Evolutionary conservation across 2,113 vertebrate species (phyloP).

Genomic region (Willisornis vidua): DNA sequence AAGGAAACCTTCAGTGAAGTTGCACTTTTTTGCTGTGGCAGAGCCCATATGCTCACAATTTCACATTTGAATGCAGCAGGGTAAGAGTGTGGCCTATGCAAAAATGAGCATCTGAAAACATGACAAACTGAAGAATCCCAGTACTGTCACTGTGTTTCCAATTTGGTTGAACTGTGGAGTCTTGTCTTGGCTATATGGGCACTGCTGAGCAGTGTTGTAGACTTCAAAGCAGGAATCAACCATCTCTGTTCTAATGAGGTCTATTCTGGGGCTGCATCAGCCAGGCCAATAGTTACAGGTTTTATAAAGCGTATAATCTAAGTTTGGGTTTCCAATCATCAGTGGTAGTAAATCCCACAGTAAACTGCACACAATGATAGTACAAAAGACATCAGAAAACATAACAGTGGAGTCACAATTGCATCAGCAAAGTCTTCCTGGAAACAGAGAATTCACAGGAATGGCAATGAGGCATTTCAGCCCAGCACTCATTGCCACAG

Average conservation of each 20-base stretch:
- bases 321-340: not conserved
- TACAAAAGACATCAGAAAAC: not conserved
- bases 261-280: not conserved
- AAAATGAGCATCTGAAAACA: not conserved
- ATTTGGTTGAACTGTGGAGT: not conserved
- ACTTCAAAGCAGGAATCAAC: not conserved
- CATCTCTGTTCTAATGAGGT: not conserved
- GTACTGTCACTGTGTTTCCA: not conserved
- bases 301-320: not conserved
- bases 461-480: not conserved
- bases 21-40: not conserved
- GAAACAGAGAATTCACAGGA: not conserved
- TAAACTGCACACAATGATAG: not conserved
- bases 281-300: not conserved
- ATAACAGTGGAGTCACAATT: not conserved
- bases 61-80: not conserved
- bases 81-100: not conserved
- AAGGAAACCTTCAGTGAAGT: not conserved
- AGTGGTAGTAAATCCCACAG: not conserved
- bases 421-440: not conserved
- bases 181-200: rapidly evolving
- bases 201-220: not conserved
- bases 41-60: not conserved
- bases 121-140: not conserved
- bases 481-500: not conserved